Evolutionary conservation across 2,888 invertebrate species (phyloP).

Genomic region (Amaurobius ferox): DNA sequence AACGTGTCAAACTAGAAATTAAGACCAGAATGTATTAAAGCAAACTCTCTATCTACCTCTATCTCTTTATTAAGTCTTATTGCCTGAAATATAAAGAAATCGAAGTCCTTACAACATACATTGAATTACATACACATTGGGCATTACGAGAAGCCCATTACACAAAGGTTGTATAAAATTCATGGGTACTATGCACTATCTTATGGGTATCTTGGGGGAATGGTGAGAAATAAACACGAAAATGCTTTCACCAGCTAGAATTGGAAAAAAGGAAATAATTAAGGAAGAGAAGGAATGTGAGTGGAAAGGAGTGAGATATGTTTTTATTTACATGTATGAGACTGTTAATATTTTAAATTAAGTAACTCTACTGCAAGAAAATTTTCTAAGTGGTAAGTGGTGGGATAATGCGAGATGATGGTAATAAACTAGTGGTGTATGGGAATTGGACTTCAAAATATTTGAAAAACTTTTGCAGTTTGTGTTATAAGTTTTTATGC

Average conservation of each 20-base stretch:
- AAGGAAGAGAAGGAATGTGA: neutral
- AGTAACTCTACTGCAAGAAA: no score
- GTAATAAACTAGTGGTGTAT: no score
- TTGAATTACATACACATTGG: conserved; percentile 7
- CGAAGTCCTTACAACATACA: neutral
- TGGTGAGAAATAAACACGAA: conserved; percentile 4
- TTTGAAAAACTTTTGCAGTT: no score
- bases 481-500: no score
- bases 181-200: neutral
- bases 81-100: neutral
- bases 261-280: neutral
- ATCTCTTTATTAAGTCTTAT: conserved; percentile 4
- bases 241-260: neutral
- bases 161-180: conserved; percentile 2
- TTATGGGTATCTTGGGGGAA: conserved; percentile 17
- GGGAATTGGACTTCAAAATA: no score
- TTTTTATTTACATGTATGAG: neutral
- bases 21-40: neutral
- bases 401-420: no score
- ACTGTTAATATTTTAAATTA: conserved; percentile 8
- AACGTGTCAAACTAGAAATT: conserved; percentile 2
- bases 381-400: no score
- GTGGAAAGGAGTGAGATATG: neutral
- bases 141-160: conserved; percentile 6
- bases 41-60: no score